Percentiles rank a stretch among this genome's conserved stretches.
phyloP scores from a whole-genome alignment of 2,113 vertebrate species.

The Engystomops pustulosus region DNA sequence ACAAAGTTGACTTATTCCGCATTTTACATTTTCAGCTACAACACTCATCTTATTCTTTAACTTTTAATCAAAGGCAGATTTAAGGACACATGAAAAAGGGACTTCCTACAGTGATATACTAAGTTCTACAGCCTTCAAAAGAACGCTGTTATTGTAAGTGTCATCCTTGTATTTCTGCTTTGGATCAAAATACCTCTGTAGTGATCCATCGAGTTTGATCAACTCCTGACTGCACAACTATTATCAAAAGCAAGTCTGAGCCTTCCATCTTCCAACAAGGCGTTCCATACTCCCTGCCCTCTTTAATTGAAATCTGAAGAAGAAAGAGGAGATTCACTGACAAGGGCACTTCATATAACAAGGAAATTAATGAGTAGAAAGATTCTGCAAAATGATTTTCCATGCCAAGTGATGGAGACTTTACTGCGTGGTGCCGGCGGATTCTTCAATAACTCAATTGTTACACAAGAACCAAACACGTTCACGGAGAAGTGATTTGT shows the following conservation, averaged over 20 bases:
- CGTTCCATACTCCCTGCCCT: constrained; percentile 9
- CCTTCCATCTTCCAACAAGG: constrained; percentile 8
- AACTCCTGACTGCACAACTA: constrained; percentile 24
- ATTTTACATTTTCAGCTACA: neutral
- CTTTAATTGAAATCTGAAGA: constrained; percentile 44
- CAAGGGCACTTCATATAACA: constrained; percentile 28
- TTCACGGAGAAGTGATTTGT: constrained; percentile 28
- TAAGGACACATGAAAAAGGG: constrained; percentile 16
- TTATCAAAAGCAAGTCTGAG: constrained; percentile 28
- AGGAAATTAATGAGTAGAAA: constrained; percentile 41
- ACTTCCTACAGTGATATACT: constrained; percentile 14
- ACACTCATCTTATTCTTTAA: neutral
- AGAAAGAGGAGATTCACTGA: constrained; percentile 33
- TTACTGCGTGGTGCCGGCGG: constrained; percentile 9
- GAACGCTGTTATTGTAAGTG: constrained; percentile 11
- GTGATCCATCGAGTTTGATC: constrained; percentile 27
- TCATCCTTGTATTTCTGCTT: constrained; percentile 30
- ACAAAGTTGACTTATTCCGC: neutral
- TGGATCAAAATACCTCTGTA: constrained; percentile 3
- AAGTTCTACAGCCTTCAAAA: constrained; percentile 31
- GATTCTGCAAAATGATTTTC: constrained; percentile 37
- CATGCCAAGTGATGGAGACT: neutral
- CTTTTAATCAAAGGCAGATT: constrained; percentile 48
- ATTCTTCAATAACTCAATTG: constrained; percentile 36
- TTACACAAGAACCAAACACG: constrained; percentile 1